Evolutionary conservation across 2,113 vertebrate genomes (phyloP), one percentile per base, ranked within the genome.

Genomic region (Engystomops pustulosus): DNA sequence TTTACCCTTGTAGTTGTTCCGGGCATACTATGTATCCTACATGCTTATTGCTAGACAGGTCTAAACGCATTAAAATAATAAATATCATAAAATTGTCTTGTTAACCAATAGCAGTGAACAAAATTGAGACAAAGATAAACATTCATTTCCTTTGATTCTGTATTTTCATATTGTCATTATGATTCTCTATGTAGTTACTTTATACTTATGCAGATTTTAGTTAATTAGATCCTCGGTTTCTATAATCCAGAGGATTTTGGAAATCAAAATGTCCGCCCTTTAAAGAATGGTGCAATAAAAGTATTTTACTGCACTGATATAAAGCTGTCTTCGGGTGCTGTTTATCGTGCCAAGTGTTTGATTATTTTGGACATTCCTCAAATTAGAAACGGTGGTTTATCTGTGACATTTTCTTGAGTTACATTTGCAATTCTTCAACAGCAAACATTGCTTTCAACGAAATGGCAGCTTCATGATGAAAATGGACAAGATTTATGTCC

Each of bases 341-440:
- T 20, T 51, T 70, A 81, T 45, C 5, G 65, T 80, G 60, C 78
- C 44, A 65, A 80, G 60, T 69, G 79, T 18, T 81, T 69, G 79
- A 81, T 81, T 81, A 69, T 81, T 70, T 81, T 81, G 62, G 47
- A 34, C 65, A 81, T 81, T 81, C 65, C 47, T 70, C 79, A 81
- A 81, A 81, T 69, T 81, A 69, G 79, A 81, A 81, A 20, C 49
- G 58, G 62, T 81, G 79, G 79, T 81, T 81, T 81, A 81, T 81
- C 44, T 23, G 27, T 69, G 79, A 69, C 79, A 70, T 81, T 81
- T 81, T 38, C 65, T 70, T 51, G 78, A 80, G 60, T 80, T 67
- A 80, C 18, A 47, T 34, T 70, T 51, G 44, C 45, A 81, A 81
- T 51, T 34, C 45, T 47, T 47, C 44, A 69, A 81, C 45, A 36